A percentile compares a stretch with the other conserved stretches of the same genome.
Evolutionary conservation across 2,888 invertebrate species (phyloP).

Genomic region (Scelioninae gen. 1): DNA sequence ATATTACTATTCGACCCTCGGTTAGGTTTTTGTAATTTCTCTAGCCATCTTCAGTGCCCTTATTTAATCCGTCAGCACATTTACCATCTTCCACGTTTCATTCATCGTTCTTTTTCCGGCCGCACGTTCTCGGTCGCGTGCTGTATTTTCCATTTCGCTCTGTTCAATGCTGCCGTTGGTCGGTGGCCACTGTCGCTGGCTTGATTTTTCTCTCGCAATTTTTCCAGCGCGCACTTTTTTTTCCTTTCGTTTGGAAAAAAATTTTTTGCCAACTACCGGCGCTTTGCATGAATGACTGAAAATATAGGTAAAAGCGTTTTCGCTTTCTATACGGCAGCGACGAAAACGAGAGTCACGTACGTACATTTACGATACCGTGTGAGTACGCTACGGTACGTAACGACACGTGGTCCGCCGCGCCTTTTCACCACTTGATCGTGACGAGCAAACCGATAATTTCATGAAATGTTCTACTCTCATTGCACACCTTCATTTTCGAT

Average conservation of each 20-base stretch:
- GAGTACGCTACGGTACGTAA: constrained; percentile 75
- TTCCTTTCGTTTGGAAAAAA: constrained; percentile 67
- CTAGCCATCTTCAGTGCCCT: constrained; percentile 62
- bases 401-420: constrained; percentile 75
- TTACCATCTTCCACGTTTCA: constrained; percentile 59
- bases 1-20: constrained; percentile 81
- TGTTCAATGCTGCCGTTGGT: constrained; percentile 65
- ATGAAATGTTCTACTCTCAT: constrained; percentile 38
- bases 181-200: constrained; percentile 59
- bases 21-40: constrained; percentile 57
- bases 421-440: constrained; percentile 70
- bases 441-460: constrained; percentile 68
- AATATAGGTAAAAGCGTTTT: constrained; percentile 84
- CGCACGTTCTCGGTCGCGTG: constrained; percentile 58
- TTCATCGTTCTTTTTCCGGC: constrained; percentile 71
- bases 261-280: constrained; percentile 69
- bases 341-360: constrained; percentile 84
- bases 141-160: constrained; percentile 61
- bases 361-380: constrained; percentile 73
- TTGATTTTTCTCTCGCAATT: constrained; percentile 65
- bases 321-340: constrained; percentile 83
- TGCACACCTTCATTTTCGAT: constrained; percentile 29
- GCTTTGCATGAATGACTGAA: constrained; percentile 83
- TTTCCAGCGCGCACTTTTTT: constrained; percentile 67
- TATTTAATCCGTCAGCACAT: constrained; percentile 50